These are phyloP conservation scores for Parapristionchus giblindavisi DNA, from an alignment of 2,888 invertebrate species.

Conservation along the genomic window DNA sequence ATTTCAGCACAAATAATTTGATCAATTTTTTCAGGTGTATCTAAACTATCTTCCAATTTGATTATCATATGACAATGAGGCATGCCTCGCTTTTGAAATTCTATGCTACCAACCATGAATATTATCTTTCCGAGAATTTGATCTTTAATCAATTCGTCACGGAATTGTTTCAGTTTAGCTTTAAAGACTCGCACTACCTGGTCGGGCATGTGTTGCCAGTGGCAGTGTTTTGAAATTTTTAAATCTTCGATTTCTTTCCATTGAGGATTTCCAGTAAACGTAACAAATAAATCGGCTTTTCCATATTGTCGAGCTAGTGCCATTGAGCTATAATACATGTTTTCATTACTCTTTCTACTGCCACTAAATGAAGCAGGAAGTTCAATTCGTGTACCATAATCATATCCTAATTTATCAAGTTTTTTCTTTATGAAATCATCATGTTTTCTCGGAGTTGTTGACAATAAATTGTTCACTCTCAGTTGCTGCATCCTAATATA, in stretches of 20 bases:
- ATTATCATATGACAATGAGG: slow-evolving; percentile 62
- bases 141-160: slow-evolving; percentile 45
- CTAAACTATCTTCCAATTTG: slow-evolving; percentile 39
- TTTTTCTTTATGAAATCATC: slow-evolving; percentile 4
- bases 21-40: slow-evolving; percentile 60
- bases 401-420: not conserved
- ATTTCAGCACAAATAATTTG: slow-evolving; percentile 69
- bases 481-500: no score
- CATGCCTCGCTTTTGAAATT: slow-evolving; percentile 68
- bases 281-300: slow-evolving; percentile 63
- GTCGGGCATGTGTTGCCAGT: slow-evolving; percentile 52
- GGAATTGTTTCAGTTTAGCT: slow-evolving; percentile 53
- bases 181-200: slow-evolving; percentile 56
- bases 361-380: slow-evolving; percentile 50
- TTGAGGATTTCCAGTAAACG: slow-evolving; percentile 68
- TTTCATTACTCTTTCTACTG: slow-evolving; percentile 66
- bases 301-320: slow-evolving; percentile 53
- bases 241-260: slow-evolving; percentile 60
- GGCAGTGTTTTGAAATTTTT: slow-evolving; percentile 45
- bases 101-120: slow-evolving; percentile 58
- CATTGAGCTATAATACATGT: slow-evolving; percentile 57
- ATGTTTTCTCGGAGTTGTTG: no score
- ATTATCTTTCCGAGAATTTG: slow-evolving; percentile 53
- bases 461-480: no score
- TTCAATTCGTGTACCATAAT: not conserved